These are phyloP conservation scores for Platycheirus rosarum DNA, from an alignment of 2,888 invertebrate species.

Conservation along the genomic window DNA sequence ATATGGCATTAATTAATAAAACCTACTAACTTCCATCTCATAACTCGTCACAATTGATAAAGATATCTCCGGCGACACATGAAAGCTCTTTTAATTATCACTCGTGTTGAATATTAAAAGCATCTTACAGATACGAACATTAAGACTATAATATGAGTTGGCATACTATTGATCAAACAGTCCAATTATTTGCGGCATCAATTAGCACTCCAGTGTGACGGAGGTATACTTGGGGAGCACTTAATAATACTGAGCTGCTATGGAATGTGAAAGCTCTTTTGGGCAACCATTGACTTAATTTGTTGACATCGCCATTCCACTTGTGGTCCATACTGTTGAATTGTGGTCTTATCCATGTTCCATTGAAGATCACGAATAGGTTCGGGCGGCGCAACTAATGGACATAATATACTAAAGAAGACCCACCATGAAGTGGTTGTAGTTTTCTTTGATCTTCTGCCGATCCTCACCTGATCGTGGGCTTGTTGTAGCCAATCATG, in stretches of 20 bases:
- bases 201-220: conserved; percentile 65
- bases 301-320: conserved; percentile 46
- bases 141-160: conserved; percentile 10
- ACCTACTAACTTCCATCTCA: conserved; percentile 56
- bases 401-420: conserved; percentile 34
- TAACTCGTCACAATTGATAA: conserved; percentile 43
- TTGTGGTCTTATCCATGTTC: conserved; percentile 18
- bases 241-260: conserved; percentile 60
- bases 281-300: conserved; percentile 66
- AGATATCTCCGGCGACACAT: conserved; percentile 38
- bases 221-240: conserved; percentile 30
- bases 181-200: conserved; percentile 63
- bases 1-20: conserved; percentile 71
- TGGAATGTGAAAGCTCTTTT: conserved; percentile 70
- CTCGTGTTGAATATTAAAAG: conserved; percentile 51
- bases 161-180: conserved; percentile 25
- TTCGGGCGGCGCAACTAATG: conserved; percentile 39
- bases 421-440: conserved; percentile 57
- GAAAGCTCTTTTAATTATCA: conserved; percentile 72
- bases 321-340: background rate
- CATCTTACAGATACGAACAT: background rate
- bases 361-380: conserved; percentile 14
- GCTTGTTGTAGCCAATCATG: conserved; percentile 72
- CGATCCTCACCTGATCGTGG: conserved; percentile 70
- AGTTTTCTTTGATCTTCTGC: conserved; percentile 65